A percentile compares a stretch with the other conserved stretches of the same genome.
phyloP scores from a whole-genome alignment of 2,113 vertebrate species.

The Orcinus orca region DNA sequence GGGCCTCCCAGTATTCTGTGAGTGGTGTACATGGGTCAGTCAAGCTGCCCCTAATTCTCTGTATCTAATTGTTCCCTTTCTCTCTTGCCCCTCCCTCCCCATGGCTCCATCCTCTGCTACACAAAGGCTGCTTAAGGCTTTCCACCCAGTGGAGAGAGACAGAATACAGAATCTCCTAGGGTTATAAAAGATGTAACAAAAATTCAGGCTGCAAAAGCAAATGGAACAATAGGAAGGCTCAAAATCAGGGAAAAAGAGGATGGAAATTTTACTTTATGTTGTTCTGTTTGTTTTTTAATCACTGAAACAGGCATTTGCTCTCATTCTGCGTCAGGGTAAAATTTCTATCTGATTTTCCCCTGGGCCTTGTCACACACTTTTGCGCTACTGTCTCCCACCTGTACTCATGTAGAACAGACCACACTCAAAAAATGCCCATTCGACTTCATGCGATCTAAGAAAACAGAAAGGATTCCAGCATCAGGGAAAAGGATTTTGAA shows the following conservation, averaged over 20 bases:
- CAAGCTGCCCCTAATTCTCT: background rate
- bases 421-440: background rate
- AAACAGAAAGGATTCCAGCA: background rate
- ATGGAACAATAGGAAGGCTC: background rate
- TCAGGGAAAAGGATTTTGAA: background rate
- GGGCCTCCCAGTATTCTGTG: accelerated
- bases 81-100: background rate
- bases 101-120: background rate
- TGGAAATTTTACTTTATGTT: background rate
- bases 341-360: background rate
- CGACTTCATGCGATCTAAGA: background rate
- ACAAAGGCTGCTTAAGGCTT: background rate
- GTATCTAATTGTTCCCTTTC: background rate
- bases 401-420: accelerated
- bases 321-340: background rate
- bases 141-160: background rate
- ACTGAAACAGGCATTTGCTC: background rate
- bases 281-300: background rate
- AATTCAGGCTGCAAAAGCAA: background rate
- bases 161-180: background rate
- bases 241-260: background rate
- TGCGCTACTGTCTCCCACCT: accelerated
- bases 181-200: background rate
- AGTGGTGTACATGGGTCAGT: background rate
- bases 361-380: background rate